Evolutionary conservation across 1,140 invertebrate genomes (phyloP), one percentile per base, ranked within the genome.

Genomic region (Anastrepha obliqua): DNA sequence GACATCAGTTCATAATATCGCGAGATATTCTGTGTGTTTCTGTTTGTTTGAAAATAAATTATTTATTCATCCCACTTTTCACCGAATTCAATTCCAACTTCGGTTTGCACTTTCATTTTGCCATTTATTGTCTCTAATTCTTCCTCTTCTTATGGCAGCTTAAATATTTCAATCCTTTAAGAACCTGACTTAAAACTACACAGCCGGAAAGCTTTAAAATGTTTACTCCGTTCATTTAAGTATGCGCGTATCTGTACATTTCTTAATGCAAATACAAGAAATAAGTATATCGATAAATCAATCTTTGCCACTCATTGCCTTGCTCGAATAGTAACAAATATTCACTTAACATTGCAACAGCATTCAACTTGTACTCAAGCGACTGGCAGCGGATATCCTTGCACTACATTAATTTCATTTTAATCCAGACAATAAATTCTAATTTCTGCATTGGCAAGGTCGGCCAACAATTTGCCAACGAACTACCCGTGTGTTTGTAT

Each of bases 391-490:
- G 74, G 74, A 81, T 81, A 81, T 81, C 44, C 74, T 81, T 81
- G 17, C 74, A 81, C 74, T 81, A 81, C 74, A 81, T 81, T 55
- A 81, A 81, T 81, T 81, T 81, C 74, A 74, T 81, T 81, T 81
- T 81, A 81, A 81, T 81, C 74, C 74, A 81, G 74, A 81, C 74
- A 81, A 81, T 81, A 81, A 81, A 81, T 81, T 81, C 74, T 81
- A 81, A 81, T 81, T 81, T 81, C 44, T 81, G 51, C 74, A 81
- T 81, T 55, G 74, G 44, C n/a, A 55, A 81, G 74, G 7, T 8
- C 47, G 6, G 42, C 74, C 74, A 42, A 29, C 74, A 55, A 6
- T 81, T 55, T 55, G 47, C 47, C 60, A 81, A 17, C 20, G 20
- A 55, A 81, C 15, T 81, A 11, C 11, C 29, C 29, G 29, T 29